Base-by-base conservation (phyloP, 2,113 vertebrate genomes). In the Actenoides hombroni region DNA sequence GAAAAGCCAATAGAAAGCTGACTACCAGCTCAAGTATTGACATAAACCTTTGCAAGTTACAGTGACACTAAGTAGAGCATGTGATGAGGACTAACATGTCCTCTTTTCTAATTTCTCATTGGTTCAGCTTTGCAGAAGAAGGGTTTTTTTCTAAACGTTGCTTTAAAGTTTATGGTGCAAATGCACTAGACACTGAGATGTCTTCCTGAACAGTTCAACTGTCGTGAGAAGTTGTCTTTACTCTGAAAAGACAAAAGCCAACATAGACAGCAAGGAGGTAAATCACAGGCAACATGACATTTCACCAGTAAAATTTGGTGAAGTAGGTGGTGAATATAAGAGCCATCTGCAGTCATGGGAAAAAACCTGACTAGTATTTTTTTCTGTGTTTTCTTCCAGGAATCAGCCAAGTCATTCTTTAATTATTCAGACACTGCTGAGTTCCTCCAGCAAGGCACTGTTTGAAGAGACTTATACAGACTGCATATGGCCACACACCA, bases 251-350 rank as follows among this genome's bases (percentile, higher is more conserved):
- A 18, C 5, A 63, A 79, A 71, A 75, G 3, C 2, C 42, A 59
- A 79, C 79, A 4, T 33, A 61, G 60, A 57, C 2, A 82, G 20
- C 4, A 53, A 70, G 1, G 6, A 75, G 15, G 11, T 53, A 18
- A 75, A 33, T 44, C 49, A 46, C 1, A 68, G 10, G 18, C 16
- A 71, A n/a, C 4, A 18, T 6, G 37, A 16, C 14, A 67, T 11
- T 82, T 44, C 0, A 28, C 4, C 3, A 54, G 10, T 82, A 49
- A 81, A 71, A 60, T 17, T 0, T 0, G 1, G 5, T 39, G 19
- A 63, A 85, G 85, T 9, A 39, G 9, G 8, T 59, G 6, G 75
- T n/a, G 24, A 37, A 16, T 67, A 7, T 39, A 14, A 67, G 6
- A 5, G 2, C 13, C 28, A 53, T 26, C 26, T 69, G 54, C 23